Base-by-base conservation (phyloP, 2,113 vertebrate genomes). In the Sciurus niger region DNA sequence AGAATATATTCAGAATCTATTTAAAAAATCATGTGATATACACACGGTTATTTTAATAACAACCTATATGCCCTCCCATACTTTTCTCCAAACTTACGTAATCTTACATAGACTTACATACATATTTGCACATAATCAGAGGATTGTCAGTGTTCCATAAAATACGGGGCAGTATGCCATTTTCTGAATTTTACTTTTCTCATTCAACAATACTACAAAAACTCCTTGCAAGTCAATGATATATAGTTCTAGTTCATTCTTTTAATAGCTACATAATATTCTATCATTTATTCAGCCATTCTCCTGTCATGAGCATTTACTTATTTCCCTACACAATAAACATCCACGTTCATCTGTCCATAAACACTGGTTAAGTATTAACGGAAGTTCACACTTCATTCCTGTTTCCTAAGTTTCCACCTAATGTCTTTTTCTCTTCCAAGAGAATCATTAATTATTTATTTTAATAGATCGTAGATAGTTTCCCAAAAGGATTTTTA, bases 401-500 rank as follows among this genome's bases (percentile, higher is more conserved):
- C 11, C 76, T 46, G 78, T 60, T 76, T 90, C 80, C 80, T 89
- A 84, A n/a, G 8, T 80, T 94, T 40, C 28, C 74, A 68, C 14
- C 18, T 25, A 53, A 34, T n/a, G 6, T 63, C 5, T 80, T 84
- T 94, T 53, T 82, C 34, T 84, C 6, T 76, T 76, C 34, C 74
- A 78, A 94, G n/a, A 85, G 9, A 0, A 80, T 68, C 28, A 63
- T 25, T 46, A 24, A 46, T 55, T 86, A 86, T 80, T 67, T 18
- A 88, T 84, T 92, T 89, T 58, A 89, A 89, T 68, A 95, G 34
- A 32, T 0, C 16, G 9, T 4, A 51, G n/a, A 68, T 43, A 94
- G 70, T 43, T 34, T 92, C 24, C 40, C 73, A 60, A 92, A 80
- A 91, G 78, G 43, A 79, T 43, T 89, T 84, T 84, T 60, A 67